Evolutionary conservation across 2,113 vertebrate genomes (phyloP), one percentile per base, ranked within the genome.

Genomic region (Myiopsitta monachus): DNA sequence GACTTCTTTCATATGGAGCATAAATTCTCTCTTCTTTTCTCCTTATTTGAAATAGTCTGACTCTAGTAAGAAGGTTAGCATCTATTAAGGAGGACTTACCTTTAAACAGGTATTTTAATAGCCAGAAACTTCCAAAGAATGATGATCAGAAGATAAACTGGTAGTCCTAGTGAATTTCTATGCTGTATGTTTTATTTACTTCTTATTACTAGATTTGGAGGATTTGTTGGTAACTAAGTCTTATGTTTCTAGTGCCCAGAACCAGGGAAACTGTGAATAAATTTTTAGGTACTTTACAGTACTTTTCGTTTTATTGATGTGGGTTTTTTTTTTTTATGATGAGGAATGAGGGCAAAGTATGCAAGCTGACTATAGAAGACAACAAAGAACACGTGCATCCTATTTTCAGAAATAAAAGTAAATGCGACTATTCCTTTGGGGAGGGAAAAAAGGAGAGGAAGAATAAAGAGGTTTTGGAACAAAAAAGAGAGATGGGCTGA

Each of bases 321-420:
- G 38, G 1, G 15, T 0, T 24, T 73, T 78, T 49, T 61, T 63
- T 33, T 31, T 47, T 47, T 47, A 47, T 66, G 3, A 57, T 52
- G 46, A 83, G 59, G 33, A 93, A 96, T 23, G 38, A 83, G 49
- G 59, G 38, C 6, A 8, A 95, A 90, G 44, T n/a, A 87, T 46
- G 43, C 57, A 91, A 89, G 55, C 59, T 90, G 76, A 77, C 27
- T 86, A 30, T 17, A 63, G 54, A 81, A 74, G 64, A 69, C 90
- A 90, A 87, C 7, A 61, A 84, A 78, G 66, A 73, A 41, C 3
- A 2, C 0, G 2, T 69, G 22, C 13, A 41, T 46, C 31, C 39
- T 78, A 63, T 84, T 89, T 91, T 84, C 51, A 78, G 59, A 94
- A 93, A 80, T 79, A 43, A 59, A 96, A 82, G 30, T 26, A 75